Conservation (phyloP, 2,888 invertebrate genomes). For the Lasioglossum morio region DNA sequence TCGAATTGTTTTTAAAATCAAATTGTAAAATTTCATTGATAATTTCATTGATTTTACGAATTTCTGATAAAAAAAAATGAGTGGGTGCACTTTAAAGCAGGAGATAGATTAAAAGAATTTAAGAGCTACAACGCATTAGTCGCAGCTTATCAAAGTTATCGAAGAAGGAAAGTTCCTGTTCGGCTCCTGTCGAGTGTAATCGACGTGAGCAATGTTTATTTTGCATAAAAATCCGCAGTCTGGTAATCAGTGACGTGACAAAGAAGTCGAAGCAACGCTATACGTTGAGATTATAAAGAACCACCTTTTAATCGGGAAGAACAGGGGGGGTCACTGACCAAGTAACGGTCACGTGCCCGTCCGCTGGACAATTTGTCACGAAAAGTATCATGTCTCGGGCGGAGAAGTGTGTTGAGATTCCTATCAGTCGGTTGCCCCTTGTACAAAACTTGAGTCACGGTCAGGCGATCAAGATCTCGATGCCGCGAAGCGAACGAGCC, state of each 20-base stretch:
- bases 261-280: neutral
- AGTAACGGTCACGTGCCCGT: neutral
- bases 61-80: neutral
- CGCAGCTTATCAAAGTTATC: too few species aligned
- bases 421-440: slow-evolving; percentile 34
- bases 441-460: slow-evolving; percentile 45
- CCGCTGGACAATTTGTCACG: neutral
- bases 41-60: neutral
- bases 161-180: neutral
- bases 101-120: neutral
- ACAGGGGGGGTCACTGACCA: neutral
- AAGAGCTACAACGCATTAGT: neutral
- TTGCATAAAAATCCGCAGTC: neutral
- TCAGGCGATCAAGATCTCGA: slow-evolving; percentile 46
- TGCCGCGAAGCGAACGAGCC: slow-evolving; percentile 29
- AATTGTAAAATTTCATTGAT: neutral
- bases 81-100: neutral
- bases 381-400: neutral
- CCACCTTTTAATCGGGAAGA: neutral
- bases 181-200: neutral
- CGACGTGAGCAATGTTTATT: neutral
- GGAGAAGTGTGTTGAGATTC: slow-evolving; percentile 41
- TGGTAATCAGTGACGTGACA: too few species aligned
- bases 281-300: neutral
- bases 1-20: neutral